A percentile compares a stretch with the other conserved stretches of the same genome.
These are phyloP conservation scores for Drosophila conformis DNA, from an alignment of 2,888 invertebrate species.

Conservation along the genomic window DNA sequence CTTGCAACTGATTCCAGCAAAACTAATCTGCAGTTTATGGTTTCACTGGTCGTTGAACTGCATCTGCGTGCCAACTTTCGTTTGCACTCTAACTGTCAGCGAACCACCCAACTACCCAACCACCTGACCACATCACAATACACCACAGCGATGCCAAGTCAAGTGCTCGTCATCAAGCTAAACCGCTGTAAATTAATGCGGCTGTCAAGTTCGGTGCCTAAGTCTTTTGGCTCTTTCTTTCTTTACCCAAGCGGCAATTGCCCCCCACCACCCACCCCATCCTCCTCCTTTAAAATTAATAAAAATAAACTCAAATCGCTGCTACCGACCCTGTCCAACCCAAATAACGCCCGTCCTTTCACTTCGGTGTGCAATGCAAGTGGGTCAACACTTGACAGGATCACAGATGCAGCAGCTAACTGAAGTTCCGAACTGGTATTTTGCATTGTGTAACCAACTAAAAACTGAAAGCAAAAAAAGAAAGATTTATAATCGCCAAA, in stretches of 20 bases:
- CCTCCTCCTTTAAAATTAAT: not conserved
- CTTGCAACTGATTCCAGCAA: not conserved
- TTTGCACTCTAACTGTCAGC: constrained; percentile 31
- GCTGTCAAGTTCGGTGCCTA: constrained; percentile 69
- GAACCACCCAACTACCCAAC: constrained; percentile 3
- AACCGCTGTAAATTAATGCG: constrained; percentile 41
- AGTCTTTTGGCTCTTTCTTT: constrained; percentile 59
- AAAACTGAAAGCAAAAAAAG: not conserved
- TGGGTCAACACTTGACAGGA: constrained; percentile 60
- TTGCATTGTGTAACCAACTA: constrained; percentile 33
- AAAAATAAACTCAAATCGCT: not conserved
- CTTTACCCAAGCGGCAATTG: constrained; percentile 9
- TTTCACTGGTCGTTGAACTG: constrained; percentile 30
- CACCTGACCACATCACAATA: constrained; percentile 3
- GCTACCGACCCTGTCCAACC: not conserved
- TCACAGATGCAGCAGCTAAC: constrained; percentile 31
- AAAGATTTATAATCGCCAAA: constrained; percentile 16
- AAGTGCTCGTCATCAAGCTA: constrained; percentile 46
- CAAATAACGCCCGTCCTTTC: constrained; percentile 50
- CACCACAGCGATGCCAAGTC: constrained; percentile 17
- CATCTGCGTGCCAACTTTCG: constrained; percentile 42
- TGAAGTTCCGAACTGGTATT: constrained; percentile 18
- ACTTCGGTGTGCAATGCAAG: constrained; percentile 32
- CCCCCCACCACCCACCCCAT: too few relatives aligned
- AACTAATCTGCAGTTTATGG: not conserved